phyloP scores from a whole-genome alignment of 2,797 vertebrate species.

The Sebastes kiyomatsui region DNA sequence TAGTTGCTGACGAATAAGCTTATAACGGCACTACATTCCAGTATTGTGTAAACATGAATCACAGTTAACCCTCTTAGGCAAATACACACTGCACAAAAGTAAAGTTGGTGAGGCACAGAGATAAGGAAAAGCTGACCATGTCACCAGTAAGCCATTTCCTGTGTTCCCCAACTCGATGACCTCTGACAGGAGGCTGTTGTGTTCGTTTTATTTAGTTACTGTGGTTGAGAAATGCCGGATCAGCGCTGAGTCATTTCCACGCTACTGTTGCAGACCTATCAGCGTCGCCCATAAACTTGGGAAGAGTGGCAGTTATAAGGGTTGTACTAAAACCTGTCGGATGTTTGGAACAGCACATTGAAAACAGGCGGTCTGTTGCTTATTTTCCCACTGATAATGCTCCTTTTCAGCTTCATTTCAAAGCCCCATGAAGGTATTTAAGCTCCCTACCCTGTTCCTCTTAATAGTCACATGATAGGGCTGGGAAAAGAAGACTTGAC shows the following conservation, averaged over 20 bases:
- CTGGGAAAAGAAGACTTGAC: slow-evolving; percentile 48
- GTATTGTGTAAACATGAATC: slow-evolving; percentile 33
- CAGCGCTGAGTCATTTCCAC: slow-evolving; percentile 35
- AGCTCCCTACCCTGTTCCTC: slow-evolving; percentile 57
- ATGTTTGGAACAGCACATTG: background rate
- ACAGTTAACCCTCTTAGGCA: slow-evolving; percentile 17
- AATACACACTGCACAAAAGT: slow-evolving; percentile 12
- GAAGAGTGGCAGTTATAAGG: background rate
- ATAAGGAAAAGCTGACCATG: slow-evolving; percentile 34
- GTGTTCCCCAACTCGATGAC: slow-evolving; percentile 25
- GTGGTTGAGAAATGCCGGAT: slow-evolving; percentile 8
- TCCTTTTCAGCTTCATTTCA: background rate
- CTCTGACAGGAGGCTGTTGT: slow-evolving; percentile 18
- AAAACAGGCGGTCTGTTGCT: background rate
- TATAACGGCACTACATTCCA: background rate
- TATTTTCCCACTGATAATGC: background rate
- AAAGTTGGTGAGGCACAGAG: slow-evolving; percentile 21
- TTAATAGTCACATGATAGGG: slow-evolving; percentile 66
- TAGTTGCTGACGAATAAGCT: background rate
- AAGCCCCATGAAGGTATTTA: background rate
- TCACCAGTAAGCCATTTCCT: slow-evolving; percentile 56
- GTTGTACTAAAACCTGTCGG: background rate
- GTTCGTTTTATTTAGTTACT: background rate
- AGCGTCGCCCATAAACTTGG: background rate
- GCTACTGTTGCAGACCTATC: background rate